Conservation (phyloP, 2,113 vertebrate species). For the Lipophrys pholis region DNA sequence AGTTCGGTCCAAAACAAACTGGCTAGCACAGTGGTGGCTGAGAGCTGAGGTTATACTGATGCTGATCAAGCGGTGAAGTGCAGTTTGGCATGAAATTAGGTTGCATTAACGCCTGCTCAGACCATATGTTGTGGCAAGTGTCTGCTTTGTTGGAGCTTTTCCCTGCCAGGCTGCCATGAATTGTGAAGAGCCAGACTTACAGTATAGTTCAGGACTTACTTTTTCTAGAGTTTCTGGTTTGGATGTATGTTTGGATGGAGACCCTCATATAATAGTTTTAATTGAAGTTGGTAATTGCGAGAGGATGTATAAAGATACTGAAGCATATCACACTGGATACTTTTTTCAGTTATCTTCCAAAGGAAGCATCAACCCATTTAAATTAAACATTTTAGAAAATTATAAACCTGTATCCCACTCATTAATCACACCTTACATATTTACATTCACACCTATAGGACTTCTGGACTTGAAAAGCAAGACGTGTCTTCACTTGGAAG, state of each 20-base stretch:
- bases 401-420: not conserved
- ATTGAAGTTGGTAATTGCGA: not conserved
- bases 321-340: no score
- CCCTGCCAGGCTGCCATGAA: not conserved
- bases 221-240: no score
- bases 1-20: not conserved
- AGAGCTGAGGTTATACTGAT: constrained; percentile 1
- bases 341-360: no score
- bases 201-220: not conserved
- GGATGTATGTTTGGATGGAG: no score
- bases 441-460: not conserved
- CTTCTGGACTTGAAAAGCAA: no score
- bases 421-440: not conserved
- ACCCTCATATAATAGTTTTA: not conserved
- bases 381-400: no score
- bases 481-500: not conserved
- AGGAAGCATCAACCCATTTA: no score
- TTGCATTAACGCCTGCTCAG: not conserved
- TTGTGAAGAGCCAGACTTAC: not conserved
- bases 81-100: constrained; percentile 28
- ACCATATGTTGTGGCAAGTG: constrained; percentile 18
- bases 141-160: not conserved
- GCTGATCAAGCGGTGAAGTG: constrained; percentile 6
- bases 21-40: not conserved
- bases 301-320: not conserved